Base-by-base conservation (phyloP, 2,797 vertebrate genomes). In the Bryconaethiops microstoma region DNA sequence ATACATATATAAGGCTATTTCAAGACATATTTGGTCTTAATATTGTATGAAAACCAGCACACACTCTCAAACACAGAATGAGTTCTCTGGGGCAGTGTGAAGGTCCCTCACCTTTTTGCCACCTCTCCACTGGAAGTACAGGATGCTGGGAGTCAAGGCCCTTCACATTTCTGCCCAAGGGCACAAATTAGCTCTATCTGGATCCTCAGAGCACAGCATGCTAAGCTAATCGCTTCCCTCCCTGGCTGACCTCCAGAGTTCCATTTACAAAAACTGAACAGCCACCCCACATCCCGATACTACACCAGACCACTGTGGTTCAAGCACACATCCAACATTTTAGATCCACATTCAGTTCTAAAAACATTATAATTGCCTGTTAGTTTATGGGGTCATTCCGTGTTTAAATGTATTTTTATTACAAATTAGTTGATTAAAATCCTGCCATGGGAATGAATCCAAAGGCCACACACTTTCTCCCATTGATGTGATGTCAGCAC, bases 131-230 rank as follows among this genome's bases (percentile, higher is more conserved):
- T 50, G 68, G 74, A 74, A 65, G 76, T 74, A 80, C 75, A 84
- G 79, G 78, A 82, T 83, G 76, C 14, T 7, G 45, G 52, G 71
- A 78, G 74, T 85, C 83, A 86, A 89, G 82, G 85, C 65, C 70
- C 42, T 68, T 17, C 13, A 62, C 10, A 12, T 63, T 73, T 64
- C 60, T 74, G 60, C 23, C 50, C 40, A 17, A 10, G 21, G 25
- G 21, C 57, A 50, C 25, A 72, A 42, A 19, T 39, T 50, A 35
- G 50, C 14, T 55, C 7, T 39, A 55, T 52, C 23, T 55, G 50
- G 50, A 17, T 23, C 29, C 35, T 54, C 48, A 71, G 29, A 48
- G 69, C 39, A 29, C 48, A 52, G 23, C 29, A 5, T 16, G 79
- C 74, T 50, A 39, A 71, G 64, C 73, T 71, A 84, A 76, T 62